Percentiles rank a stretch among this genome's conserved stretches.
These are phyloP conservation scores for Deilephila elpenor DNA, from an alignment of 2,888 invertebrate species.

Conservation along the genomic window DNA sequence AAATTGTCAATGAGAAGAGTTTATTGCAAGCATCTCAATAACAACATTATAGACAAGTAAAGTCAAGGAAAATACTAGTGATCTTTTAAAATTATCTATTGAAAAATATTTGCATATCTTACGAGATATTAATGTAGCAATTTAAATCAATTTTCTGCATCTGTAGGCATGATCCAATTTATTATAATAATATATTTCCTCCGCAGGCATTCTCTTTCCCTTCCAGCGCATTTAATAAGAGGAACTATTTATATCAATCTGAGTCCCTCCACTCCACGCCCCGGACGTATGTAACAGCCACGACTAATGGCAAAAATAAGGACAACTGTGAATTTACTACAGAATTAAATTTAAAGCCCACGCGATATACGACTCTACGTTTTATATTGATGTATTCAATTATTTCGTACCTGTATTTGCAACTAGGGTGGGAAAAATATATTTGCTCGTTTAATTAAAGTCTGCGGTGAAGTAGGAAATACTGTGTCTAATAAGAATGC, in stretches of 20 bases:
- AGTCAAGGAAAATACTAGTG: too few relatives aligned
- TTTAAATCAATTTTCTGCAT: slow-evolving; percentile 8
- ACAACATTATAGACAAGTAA: too few relatives aligned
- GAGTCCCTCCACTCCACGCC: slow-evolving; percentile 63
- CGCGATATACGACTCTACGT: slow-evolving; percentile 16
- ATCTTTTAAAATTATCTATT: neutral
- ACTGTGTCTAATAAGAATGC: too few relatives aligned
- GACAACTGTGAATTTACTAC: slow-evolving; percentile 45
- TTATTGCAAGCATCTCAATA: too few relatives aligned
- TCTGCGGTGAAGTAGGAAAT: too few relatives aligned
- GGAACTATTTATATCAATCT: slow-evolving; percentile 80
- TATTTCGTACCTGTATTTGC: neutral
- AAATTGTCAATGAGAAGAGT: too few relatives aligned
- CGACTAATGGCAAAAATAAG: slow-evolving; percentile 66
- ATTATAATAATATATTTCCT: slow-evolving; percentile 48
- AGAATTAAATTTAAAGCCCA: slow-evolving; percentile 36
- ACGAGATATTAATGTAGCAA: neutral
- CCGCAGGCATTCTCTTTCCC: slow-evolving; percentile 49
- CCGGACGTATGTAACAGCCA: slow-evolving; percentile 65
- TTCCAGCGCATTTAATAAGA: slow-evolving; percentile 58
- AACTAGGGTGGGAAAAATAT: neutral
- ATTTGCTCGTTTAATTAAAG: too few relatives aligned
- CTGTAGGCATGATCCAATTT: slow-evolving; percentile 17
- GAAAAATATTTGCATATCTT: neutral
- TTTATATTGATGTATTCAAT: slow-evolving; percentile 11